Evolutionary conservation across 2,888 invertebrate genomes (phyloP).

Genomic region (Minunthozetes semirufus): DNA sequence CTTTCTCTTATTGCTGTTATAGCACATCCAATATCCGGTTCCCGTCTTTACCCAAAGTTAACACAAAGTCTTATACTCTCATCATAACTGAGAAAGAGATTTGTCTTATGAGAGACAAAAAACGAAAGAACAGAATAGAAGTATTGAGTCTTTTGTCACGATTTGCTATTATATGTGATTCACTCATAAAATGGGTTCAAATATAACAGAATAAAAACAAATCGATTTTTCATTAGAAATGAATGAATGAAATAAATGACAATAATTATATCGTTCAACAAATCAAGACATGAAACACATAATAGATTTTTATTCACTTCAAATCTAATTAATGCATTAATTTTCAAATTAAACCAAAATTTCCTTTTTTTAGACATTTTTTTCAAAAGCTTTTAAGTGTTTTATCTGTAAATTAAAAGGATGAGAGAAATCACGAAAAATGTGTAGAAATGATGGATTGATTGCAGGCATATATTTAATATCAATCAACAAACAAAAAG

Average conservation of each 20-base stretch:
- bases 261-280: neutral
- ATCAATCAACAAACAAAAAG: neutral
- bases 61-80: neutral
- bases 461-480: neutral
- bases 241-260: constrained; percentile 2
- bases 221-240: constrained; percentile 9
- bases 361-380: no score
- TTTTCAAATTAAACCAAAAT: no score
- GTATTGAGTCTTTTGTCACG: constrained; percentile 3
- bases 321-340: no score
- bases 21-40: constrained; percentile 24
- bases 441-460: neutral
- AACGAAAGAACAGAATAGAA: neutral
- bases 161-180: neutral
- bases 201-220: neutral
- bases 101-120: neutral
- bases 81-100: neutral
- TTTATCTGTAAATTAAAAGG: neutral
- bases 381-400: neutral
- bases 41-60: neutral
- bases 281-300: no score
- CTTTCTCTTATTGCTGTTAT: neutral
- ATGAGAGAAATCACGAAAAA: neutral
- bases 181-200: neutral
- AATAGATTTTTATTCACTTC: no score